Evolutionary conservation across 2,888 invertebrate genomes (phyloP).

Genomic region (Erannis defoliaria): DNA sequence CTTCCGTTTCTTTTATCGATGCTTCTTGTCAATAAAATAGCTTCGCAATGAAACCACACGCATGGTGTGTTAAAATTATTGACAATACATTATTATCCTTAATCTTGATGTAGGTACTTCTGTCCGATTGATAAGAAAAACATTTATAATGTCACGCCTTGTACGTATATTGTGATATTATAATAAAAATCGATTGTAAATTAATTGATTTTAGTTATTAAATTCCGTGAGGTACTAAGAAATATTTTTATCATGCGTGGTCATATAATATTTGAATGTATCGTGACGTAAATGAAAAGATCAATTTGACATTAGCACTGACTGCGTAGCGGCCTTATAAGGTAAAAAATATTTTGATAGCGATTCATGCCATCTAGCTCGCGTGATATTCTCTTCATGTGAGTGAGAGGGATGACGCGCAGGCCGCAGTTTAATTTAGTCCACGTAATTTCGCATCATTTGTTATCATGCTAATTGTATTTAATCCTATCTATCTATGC

Average conservation of each 20-base stretch:
- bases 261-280: neutral
- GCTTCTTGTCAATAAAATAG: neutral
- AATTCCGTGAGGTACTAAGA: slow-evolving; percentile 18
- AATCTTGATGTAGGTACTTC: slow-evolving; percentile 2
- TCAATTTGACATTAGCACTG: too few relatives aligned
- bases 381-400: too few relatives aligned
- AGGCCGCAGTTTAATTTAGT: too few relatives aligned
- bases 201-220: slow-evolving; percentile 21
- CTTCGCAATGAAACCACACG: neutral
- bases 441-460: too few relatives aligned
- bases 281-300: neutral
- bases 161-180: slow-evolving; percentile 5
- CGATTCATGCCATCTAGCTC: neutral
- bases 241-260: slow-evolving; percentile 3
- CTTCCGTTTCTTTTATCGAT: neutral
- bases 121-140: slow-evolving; percentile 2
- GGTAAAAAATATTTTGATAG: too few relatives aligned
- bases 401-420: too few relatives aligned
- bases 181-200: slow-evolving; percentile 13
- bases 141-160: neutral
- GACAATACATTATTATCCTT: slow-evolving; percentile 5
- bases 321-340: too few relatives aligned
- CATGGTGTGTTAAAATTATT: neutral
- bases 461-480: too few relatives aligned
- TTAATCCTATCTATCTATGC: too few relatives aligned